These are phyloP conservation scores for Ceratina japonica DNA, from an alignment of 1,140 invertebrate species.

Conservation along the genomic window DNA sequence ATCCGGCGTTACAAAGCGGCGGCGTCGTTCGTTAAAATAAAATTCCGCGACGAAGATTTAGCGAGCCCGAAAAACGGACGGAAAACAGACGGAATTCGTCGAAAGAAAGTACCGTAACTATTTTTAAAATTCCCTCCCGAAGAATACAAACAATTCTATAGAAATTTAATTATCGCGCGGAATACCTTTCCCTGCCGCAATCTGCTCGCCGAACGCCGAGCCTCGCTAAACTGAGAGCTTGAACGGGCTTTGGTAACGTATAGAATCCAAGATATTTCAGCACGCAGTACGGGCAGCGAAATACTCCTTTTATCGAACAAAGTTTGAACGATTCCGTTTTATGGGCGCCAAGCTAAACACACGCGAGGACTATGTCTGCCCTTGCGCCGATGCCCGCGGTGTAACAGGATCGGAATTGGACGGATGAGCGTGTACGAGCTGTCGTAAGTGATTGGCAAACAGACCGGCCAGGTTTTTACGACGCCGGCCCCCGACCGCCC, in stretches of 20 bases:
- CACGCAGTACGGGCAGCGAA: constrained; percentile 28
- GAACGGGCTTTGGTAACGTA: not conserved
- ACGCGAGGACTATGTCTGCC: constrained; percentile 63
- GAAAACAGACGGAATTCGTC: not conserved
- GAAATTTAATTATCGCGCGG: not conserved
- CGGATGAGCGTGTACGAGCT: constrained; percentile 59
- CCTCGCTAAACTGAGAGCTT: not conserved
- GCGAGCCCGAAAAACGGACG: not conserved
- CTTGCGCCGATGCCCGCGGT: constrained; percentile 51
- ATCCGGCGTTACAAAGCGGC: not conserved
- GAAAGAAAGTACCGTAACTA: not conserved
- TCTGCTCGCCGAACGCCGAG: not conserved
- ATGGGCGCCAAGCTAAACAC: constrained; percentile 72
- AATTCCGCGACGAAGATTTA: not conserved
- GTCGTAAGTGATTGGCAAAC: constrained; percentile 75
- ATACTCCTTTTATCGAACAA: constrained; percentile 71
- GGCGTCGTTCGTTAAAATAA: not conserved
- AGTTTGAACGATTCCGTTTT: constrained; percentile 76
- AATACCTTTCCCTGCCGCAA: not conserved
- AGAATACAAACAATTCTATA: not conserved
- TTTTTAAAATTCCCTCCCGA: not conserved
- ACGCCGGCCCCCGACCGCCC: not conserved
- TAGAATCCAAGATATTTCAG: constrained; percentile 41
- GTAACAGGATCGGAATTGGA: constrained; percentile 54
- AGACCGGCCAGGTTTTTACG: constrained; percentile 62